Evolutionary conservation across 1,140 invertebrate species (phyloP).

Genomic region (Aleiodes sp.): DNA sequence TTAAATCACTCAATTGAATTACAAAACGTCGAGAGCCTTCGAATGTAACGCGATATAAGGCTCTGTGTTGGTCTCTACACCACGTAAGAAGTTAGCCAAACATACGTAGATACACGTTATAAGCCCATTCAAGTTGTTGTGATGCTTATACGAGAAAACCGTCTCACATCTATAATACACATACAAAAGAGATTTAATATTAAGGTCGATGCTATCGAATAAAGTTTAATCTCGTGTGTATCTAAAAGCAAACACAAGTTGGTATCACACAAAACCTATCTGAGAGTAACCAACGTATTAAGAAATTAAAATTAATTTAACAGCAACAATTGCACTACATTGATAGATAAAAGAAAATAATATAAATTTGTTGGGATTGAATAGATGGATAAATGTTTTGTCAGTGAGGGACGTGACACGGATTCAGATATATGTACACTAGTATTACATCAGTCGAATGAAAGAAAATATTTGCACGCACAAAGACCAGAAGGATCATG

Average conservation of each 20-base stretch:
- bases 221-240: slow-evolving; percentile 24
- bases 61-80: not conserved
- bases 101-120: not conserved
- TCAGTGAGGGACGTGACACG: not conserved
- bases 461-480: slow-evolving; percentile 36
- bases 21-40: slow-evolving; percentile 11
- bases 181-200: slow-evolving; percentile 16
- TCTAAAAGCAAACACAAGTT: slow-evolving; percentile 29
- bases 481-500: slow-evolving; percentile 34
- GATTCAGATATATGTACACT: slow-evolving; percentile 5
- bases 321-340: slow-evolving; percentile 1
- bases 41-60: slow-evolving; percentile 18
- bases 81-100: not conserved
- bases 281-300: not conserved
- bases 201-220: slow-evolving; percentile 35
- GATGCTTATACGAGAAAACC: slow-evolving; percentile 23
- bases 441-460: slow-evolving; percentile 18
- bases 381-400: not conserved
- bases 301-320: not conserved
- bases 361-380: not conserved
- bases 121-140: slow-evolving; percentile 23
- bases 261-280: not conserved
- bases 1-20: not conserved
- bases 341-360: slow-evolving; percentile 19
- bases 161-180: slow-evolving; percentile 17